phyloP scores from a whole-genome alignment of 2,113 vertebrate species.

The Chunga burmeisteri region DNA sequence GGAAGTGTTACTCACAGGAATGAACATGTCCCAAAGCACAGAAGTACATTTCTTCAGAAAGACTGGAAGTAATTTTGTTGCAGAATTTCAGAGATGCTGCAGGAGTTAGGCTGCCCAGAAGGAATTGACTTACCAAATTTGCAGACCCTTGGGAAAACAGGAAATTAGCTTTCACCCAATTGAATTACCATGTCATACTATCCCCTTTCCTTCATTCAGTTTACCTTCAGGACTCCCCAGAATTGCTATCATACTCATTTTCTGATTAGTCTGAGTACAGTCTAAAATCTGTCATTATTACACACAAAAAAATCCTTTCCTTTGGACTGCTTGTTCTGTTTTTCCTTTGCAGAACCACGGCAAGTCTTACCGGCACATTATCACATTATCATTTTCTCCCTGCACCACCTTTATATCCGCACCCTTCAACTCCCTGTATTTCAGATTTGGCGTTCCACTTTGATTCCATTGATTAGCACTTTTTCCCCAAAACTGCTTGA shows the following conservation, averaged over 20 bases:
- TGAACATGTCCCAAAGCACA: constrained; percentile 9
- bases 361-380: not conserved
- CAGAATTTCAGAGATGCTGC: not conserved
- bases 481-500: accelerated
- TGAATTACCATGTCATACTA: not conserved
- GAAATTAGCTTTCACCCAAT: not conserved
- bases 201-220: not conserved
- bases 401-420: not conserved
- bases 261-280: not conserved
- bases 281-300: not conserved
- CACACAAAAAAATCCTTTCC: not conserved
- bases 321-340: not conserved
- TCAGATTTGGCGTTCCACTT: not conserved
- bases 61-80: not conserved
- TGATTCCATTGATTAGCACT: not conserved
- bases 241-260: not conserved
- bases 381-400: not conserved
- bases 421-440: not conserved
- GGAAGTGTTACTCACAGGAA: constrained; percentile 1
- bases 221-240: not conserved
- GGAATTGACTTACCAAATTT: not conserved
- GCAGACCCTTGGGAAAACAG: not conserved
- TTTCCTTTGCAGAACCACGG: not conserved
- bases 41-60: constrained; percentile 22
- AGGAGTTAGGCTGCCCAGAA: not conserved